A percentile compares a stretch with the other conserved stretches of the same genome.
Conservation (phyloP, 2,888 invertebrate genomes). For the Eustalomyia histrio region DNA sequence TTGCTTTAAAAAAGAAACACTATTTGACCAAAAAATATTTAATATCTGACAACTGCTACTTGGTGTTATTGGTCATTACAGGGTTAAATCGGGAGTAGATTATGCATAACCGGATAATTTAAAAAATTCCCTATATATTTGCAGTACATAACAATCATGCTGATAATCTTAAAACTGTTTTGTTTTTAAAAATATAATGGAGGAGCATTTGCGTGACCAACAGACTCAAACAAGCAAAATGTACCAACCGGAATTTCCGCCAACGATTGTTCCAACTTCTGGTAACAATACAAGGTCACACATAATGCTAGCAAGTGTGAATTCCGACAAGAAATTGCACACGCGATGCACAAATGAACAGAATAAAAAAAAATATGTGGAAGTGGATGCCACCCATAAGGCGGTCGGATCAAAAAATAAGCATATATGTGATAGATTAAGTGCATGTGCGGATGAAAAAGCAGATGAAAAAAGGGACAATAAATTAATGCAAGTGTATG, state of each 20-base stretch:
- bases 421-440: background rate
- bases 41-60: no score
- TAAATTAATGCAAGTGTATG: background rate
- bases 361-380: background rate
- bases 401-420: background rate
- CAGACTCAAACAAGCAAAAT: background rate
- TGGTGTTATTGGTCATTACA: no score
- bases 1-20: no score
- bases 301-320: background rate
- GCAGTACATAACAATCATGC: conserved; percentile 34
- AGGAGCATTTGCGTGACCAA: conserved; percentile 19
- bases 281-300: background rate
- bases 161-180: background rate
- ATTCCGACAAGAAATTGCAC: background rate
- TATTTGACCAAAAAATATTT: no score
- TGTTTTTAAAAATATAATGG: conserved; percentile 38
- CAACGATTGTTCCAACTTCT: background rate
- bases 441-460: background rate
- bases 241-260: background rate
- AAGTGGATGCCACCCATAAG: background rate
- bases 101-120: no score
- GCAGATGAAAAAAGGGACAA: background rate
- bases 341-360: background rate
- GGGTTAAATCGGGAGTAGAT: no score
- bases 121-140: conserved; percentile 11